phyloP scores from a whole-genome alignment of 2,888 invertebrate genomes.

The Azorinus chamasolen region DNA sequence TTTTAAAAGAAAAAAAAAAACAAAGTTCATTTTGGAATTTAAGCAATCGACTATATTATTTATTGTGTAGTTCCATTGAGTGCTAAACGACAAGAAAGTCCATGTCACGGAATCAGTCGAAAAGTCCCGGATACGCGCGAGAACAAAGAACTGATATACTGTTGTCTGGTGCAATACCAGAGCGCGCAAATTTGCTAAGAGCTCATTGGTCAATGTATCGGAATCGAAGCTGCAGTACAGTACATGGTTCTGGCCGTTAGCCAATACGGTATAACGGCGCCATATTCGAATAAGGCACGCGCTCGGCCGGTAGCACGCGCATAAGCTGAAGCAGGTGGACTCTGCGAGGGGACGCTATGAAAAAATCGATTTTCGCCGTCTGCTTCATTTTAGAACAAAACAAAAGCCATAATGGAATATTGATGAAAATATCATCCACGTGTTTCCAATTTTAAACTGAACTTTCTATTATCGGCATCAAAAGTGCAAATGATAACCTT shows the following conservation, averaged over 20 bases:
- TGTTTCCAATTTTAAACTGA: slow-evolving; percentile 6
- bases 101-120: too few relatives aligned
- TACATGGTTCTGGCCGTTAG: slow-evolving; percentile 22
- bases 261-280: slow-evolving; percentile 46
- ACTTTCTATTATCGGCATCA: too few relatives aligned
- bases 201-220: slow-evolving; percentile 43
- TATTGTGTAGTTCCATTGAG: too few relatives aligned
- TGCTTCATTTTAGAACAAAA: slow-evolving; percentile 48
- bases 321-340: slow-evolving; percentile 59
- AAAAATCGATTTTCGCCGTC: slow-evolving; percentile 53
- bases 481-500: too few relatives aligned
- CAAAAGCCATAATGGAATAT: slow-evolving; percentile 36
- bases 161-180: too few relatives aligned
- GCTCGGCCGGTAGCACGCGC: slow-evolving; percentile 50
- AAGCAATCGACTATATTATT: too few relatives aligned
- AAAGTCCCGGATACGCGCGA: too few relatives aligned
- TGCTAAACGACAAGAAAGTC: too few relatives aligned
- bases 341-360: slow-evolving; percentile 57
- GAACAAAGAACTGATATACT: too few relatives aligned
- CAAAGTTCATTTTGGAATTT: too few relatives aligned
- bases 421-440: slow-evolving; percentile 43
- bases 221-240: slow-evolving; percentile 32
- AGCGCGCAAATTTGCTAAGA: too few relatives aligned
- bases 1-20: too few relatives aligned
- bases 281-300: slow-evolving; percentile 52